phyloP scores from a whole-genome alignment of 2,888 invertebrate species.

The Idaea straminata region DNA sequence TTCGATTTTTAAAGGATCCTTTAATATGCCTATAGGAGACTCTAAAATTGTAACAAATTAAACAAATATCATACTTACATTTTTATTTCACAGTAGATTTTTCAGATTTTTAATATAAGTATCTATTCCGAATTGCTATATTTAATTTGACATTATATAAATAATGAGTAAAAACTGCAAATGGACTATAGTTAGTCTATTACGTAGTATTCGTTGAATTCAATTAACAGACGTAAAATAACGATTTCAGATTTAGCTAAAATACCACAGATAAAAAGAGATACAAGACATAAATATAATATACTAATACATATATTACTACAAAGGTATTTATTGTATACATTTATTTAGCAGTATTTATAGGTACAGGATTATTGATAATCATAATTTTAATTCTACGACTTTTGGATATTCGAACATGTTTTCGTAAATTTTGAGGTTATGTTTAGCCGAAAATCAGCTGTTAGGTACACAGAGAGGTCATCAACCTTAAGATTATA shows the following conservation, averaged over 20 bases:
- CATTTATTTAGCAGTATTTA: too few relatives aligned
- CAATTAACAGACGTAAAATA: slow-evolving; percentile 10
- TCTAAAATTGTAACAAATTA: neutral
- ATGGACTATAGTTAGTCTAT: slow-evolving; percentile 18
- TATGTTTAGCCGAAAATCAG: too few relatives aligned
- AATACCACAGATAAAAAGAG: neutral
- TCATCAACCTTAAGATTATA: too few relatives aligned
- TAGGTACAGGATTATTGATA: too few relatives aligned
- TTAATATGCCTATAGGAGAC: too few relatives aligned
- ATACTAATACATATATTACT: neutral
- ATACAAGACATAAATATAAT: neutral
- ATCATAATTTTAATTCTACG: too few relatives aligned
- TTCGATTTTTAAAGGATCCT: too few relatives aligned
- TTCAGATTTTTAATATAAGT: slow-evolving; percentile 7
- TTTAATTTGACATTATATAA: slow-evolving; percentile 12
- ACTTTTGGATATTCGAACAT: too few relatives aligned
- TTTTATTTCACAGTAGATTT: slow-evolving; percentile 19
- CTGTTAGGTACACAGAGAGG: too few relatives aligned
- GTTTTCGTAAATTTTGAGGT: too few relatives aligned
- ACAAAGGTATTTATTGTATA: too few relatives aligned
- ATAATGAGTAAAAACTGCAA: slow-evolving; percentile 14
- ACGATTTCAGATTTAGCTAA: slow-evolving; percentile 1
- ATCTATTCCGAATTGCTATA: slow-evolving; percentile 8
- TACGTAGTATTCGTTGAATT: slow-evolving; percentile 25
- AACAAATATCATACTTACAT: slow-evolving; percentile 13